A percentile compares a stretch with the other conserved stretches of the same genome.
phyloP scores from a whole-genome alignment of 1,140 invertebrate species.

The Wasmannia auropunctata region DNA sequence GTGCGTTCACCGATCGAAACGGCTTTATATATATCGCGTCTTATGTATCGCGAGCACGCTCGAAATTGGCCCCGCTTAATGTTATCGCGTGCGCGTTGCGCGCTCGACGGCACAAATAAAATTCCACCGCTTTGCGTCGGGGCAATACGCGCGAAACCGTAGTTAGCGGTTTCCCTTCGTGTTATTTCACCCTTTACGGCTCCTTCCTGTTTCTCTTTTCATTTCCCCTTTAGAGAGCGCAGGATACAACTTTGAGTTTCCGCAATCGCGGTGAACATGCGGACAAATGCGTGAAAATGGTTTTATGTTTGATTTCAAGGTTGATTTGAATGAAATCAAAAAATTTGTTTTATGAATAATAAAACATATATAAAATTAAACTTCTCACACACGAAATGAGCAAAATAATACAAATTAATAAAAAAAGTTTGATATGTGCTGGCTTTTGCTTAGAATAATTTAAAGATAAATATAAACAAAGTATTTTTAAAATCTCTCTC shows the following conservation, averaged over 20 bases:
- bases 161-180: conserved; percentile 12
- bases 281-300: not conserved
- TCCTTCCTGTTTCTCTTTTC: not conserved
- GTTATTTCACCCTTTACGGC: not conserved
- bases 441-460: not conserved
- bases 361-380: not conserved
- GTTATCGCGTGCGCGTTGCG: conserved; percentile 24
- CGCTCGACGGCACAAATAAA: conserved; percentile 20
- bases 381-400: not conserved
- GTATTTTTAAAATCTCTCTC: not conserved
- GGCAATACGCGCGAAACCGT: not conserved
- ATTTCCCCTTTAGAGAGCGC: not conserved
- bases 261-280: not conserved
- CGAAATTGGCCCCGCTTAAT: conserved; percentile 26
- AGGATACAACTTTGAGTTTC: not conserved
- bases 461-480: not conserved
- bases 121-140: not conserved
- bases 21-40: conserved; percentile 7
- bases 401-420: not conserved
- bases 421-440: not conserved
- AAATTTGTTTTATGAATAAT: not conserved
- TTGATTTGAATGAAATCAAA: not conserved
- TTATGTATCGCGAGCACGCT: not conserved
- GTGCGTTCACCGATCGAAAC: conserved; percentile 8
- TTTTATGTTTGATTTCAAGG: not conserved